A percentile compares a stretch with the other conserved stretches of the same genome.
Conservation (phyloP, 2,113 vertebrate species). For the Hystrix cristata region DNA sequence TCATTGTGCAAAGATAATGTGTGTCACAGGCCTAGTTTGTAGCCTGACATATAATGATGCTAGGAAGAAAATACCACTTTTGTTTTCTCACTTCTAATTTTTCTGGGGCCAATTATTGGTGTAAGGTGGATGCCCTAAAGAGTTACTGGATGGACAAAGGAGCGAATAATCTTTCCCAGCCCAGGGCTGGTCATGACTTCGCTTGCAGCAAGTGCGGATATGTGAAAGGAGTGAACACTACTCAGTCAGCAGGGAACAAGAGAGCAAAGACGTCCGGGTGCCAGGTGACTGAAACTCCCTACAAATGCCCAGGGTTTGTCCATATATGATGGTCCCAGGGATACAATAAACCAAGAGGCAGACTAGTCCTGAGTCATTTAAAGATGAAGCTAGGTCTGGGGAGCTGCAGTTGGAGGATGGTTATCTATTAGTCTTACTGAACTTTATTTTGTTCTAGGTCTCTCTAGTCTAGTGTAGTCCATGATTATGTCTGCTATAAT, state of each 20-base stretch:
- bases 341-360: not conserved
- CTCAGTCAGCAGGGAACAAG: not conserved
- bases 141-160: not conserved
- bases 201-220: not conserved
- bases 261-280: not conserved
- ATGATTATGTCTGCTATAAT: not conserved
- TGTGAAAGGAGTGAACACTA: not conserved
- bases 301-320: not conserved
- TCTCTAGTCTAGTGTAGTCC: not conserved
- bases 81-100: not conserved
- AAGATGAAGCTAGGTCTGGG: not conserved
- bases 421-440: slow-evolving; percentile 24
- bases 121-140: not conserved
- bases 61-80: not conserved
- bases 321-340: not conserved
- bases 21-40: not conserved
- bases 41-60: not conserved
- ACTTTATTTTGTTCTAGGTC: not conserved
- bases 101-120: not conserved
- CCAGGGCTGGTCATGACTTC: not conserved
- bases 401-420: not conserved
- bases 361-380: slow-evolving; percentile 2
- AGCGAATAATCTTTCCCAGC: not conserved
- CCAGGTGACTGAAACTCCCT: not conserved
- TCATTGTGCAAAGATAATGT: not conserved